A percentile compares a stretch with the other conserved stretches of the same genome.
Conservation (phyloP, 2,113 vertebrate species). For the Strix uralensis region DNA sequence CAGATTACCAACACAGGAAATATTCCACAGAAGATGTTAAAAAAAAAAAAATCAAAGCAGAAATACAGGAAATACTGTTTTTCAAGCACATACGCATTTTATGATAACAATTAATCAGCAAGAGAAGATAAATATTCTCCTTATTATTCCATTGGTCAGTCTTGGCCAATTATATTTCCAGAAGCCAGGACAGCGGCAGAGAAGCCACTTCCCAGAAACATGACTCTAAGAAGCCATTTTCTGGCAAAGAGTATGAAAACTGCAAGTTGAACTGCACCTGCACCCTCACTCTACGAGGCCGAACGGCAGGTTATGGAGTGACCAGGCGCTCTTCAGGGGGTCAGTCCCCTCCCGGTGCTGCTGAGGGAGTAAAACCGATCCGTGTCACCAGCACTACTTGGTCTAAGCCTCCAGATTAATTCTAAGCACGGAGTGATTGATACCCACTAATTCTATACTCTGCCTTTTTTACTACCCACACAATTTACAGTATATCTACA, state of each 20-base stretch:
- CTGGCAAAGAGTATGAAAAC: neutral
- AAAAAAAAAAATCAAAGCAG: neutral
- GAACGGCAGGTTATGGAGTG: accelerated
- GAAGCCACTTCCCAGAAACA: neutral
- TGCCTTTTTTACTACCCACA: neutral
- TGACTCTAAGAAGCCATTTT: neutral
- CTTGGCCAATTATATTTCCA: neutral
- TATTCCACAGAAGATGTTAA: neutral
- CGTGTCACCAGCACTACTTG: accelerated
- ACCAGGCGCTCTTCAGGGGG: accelerated
- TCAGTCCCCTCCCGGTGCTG: neutral
- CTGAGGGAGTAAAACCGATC: neutral
- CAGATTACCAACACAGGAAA: neutral
- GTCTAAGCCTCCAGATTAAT: neutral
- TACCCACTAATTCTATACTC: neutral
- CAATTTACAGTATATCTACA: neutral
- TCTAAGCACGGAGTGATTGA: neutral
- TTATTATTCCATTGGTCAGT: neutral
- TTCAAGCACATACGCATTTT: neutral
- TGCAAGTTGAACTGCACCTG: neutral
- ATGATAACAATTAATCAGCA: neutral
- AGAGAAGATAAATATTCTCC: neutral
- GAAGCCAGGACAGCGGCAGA: neutral
- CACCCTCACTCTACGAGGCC: accelerated
- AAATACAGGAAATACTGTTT: neutral